phyloP scores from a whole-genome alignment of 2,888 invertebrate species.

The Subacronicta megacephala region DNA sequence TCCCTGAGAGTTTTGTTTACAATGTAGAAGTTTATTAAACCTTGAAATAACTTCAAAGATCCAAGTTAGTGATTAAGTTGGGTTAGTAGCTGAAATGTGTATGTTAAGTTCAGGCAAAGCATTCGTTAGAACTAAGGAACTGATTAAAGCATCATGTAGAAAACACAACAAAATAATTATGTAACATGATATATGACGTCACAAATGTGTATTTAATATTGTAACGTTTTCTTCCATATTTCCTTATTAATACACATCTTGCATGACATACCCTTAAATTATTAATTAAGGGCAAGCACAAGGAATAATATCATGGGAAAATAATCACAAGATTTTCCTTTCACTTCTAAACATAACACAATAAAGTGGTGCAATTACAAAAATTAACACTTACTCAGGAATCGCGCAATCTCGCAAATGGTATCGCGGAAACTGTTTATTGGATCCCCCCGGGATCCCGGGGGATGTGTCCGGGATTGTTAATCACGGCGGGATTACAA shows the following conservation, averaged over 20 bases:
- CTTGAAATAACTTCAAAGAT: slow-evolving; percentile 41
- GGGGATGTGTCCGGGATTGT: slow-evolving; percentile 63
- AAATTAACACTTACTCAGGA: slow-evolving; percentile 72
- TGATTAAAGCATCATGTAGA: no score
- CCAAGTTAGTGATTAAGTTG: slow-evolving; percentile 24
- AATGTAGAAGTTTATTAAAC: slow-evolving; percentile 27
- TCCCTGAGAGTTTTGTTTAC: slow-evolving; percentile 16
- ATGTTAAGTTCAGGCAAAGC: no score
- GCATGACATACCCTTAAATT: slow-evolving; percentile 29
- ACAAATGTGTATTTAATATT: neutral
- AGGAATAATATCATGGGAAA: slow-evolving; percentile 39
- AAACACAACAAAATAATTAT: no score
- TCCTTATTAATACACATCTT: slow-evolving; percentile 20
- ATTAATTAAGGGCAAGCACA: slow-evolving; percentile 35
- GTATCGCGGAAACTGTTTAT: slow-evolving; percentile 69
- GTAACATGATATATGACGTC: neutral
- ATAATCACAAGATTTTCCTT: slow-evolving; percentile 12
- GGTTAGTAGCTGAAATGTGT: slow-evolving; percentile 6
- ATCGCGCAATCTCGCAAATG: slow-evolving; percentile 76
- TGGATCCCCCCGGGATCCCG: slow-evolving; percentile 62
- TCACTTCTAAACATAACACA: slow-evolving; percentile 42
- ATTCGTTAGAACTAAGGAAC: no score
- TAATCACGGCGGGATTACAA: slow-evolving; percentile 64
- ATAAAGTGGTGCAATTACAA: slow-evolving; percentile 72
- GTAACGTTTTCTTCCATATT: slow-evolving; percentile 10